Evolutionary conservation across 2,113 vertebrate species (phyloP).

Genomic region (Raja brachyura): DNA sequence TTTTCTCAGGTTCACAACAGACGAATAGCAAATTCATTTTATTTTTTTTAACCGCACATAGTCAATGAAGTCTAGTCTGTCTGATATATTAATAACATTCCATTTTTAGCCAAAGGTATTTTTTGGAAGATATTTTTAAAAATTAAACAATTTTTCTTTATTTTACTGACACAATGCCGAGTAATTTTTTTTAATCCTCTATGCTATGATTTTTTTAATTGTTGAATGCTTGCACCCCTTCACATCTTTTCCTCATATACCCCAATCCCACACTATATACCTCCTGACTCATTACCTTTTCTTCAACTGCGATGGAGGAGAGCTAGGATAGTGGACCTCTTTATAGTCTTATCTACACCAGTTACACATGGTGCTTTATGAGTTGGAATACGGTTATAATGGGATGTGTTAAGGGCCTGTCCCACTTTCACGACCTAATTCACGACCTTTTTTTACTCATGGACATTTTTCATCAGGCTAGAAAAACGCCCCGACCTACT

Average conservation of each 20-base stretch:
- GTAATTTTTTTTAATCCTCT: too few species aligned
- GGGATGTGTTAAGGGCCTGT: too few species aligned
- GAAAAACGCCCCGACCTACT: too few species aligned
- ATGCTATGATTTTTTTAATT: background rate
- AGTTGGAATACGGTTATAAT: background rate
- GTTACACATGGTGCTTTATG: background rate
- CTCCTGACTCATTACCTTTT: background rate
- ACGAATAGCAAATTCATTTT: slow-evolving; percentile 30
- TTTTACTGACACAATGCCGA: background rate
- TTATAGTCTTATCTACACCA: background rate
- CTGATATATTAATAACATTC: background rate
- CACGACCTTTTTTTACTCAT: too few species aligned
- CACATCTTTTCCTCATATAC: background rate
- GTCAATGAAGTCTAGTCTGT: background rate
- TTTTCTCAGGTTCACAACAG: slow-evolving; percentile 35
- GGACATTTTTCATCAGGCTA: too few species aligned
- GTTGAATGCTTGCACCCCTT: background rate
- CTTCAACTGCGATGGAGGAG: background rate
- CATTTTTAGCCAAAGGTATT: background rate
- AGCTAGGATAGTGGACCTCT: background rate
- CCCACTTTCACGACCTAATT: too few species aligned
- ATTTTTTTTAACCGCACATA: background rate
- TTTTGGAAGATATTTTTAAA: background rate
- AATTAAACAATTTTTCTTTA: background rate
- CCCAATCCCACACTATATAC: too few species aligned